Evolutionary conservation across 1,140 invertebrate species (phyloP).

Genomic region (Pseudachorutes palmiensis): DNA sequence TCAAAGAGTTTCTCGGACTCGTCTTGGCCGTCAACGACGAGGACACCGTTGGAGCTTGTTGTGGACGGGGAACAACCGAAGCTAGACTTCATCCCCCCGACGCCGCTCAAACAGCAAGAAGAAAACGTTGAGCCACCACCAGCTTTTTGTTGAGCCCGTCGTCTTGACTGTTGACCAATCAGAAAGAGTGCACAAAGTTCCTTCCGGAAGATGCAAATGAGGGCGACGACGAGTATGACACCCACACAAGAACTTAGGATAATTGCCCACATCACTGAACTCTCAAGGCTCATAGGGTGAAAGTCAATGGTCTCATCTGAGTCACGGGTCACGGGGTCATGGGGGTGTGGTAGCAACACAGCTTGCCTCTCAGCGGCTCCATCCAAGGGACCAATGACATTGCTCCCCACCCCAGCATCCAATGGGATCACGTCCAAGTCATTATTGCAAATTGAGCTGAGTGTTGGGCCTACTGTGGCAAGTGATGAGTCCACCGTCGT

Average conservation of each 20-base stretch:
- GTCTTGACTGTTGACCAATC: too few relatives aligned
- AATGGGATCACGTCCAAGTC: neutral
- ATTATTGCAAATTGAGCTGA: neutral
- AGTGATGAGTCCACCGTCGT: too few relatives aligned
- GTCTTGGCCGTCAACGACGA: too few relatives aligned
- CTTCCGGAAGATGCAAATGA: slow-evolving; percentile 29
- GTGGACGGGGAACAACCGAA: slow-evolving; percentile 40
- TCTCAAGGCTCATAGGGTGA: neutral
- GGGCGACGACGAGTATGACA: slow-evolving; percentile 33
- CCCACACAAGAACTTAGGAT: neutral
- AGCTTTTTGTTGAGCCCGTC: too few relatives aligned
- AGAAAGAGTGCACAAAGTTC: neutral
- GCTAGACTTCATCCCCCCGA: slow-evolving; percentile 42
- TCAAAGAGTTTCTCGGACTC: slow-evolving; percentile 89
- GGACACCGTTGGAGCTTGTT: too few relatives aligned
- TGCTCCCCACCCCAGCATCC: neutral
- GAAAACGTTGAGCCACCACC: too few relatives aligned
- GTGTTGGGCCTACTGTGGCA: neutral
- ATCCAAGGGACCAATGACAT: neutral
- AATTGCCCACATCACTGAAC: neutral
- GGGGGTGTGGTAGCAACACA: too few relatives aligned
- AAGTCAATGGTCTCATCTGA: neutral
- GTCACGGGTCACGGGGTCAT: too few relatives aligned
- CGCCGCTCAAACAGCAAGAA: too few relatives aligned
- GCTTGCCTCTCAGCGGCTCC: neutral